Percentiles rank a stretch among this genome's conserved stretches.
Conservation (phyloP, 2,888 invertebrate species). For the Synergus japonicus region DNA sequence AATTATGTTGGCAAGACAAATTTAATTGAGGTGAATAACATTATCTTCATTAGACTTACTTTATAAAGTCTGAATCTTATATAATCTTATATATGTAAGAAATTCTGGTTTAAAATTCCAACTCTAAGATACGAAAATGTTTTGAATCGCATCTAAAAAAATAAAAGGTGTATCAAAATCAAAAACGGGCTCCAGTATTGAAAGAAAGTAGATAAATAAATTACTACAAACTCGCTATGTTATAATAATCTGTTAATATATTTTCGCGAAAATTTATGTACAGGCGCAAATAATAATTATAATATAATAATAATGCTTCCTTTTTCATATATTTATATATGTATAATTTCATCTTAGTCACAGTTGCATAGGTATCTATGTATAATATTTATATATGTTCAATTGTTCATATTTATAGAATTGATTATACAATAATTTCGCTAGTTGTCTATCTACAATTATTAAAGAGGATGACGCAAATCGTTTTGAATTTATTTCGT, state of each 20-base stretch:
- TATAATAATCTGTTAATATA: conserved; percentile 77
- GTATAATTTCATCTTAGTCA: conserved; percentile 67
- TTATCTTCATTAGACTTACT: no score
- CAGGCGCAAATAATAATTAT: conserved; percentile 76
- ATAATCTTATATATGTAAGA: no score
- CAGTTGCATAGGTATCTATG: conserved; percentile 67
- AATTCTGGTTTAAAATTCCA: no score
- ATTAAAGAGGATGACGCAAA: conserved; percentile 55
- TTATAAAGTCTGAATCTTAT: no score
- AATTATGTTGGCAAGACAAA: no score
- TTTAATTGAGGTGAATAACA: no score
- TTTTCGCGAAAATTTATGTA: conserved; percentile 77
- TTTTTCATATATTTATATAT: conserved; percentile 69
- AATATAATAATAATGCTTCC: conserved; percentile 58
- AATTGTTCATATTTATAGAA: conserved; percentile 74
- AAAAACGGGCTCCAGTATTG: background rate
- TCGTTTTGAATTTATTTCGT: conserved; percentile 42
- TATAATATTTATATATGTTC: conserved; percentile 71
- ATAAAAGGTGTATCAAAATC: no score
- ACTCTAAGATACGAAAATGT: no score
- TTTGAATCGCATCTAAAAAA: no score
- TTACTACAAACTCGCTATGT: conserved; percentile 55
- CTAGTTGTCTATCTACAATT: conserved; percentile 72
- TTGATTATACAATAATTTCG: conserved; percentile 73
- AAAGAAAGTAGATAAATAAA: background rate